These are phyloP conservation scores for Alaudala cheleensis DNA, from an alignment of 2,113 vertebrate genomes.

Conservation along the genomic window DNA sequence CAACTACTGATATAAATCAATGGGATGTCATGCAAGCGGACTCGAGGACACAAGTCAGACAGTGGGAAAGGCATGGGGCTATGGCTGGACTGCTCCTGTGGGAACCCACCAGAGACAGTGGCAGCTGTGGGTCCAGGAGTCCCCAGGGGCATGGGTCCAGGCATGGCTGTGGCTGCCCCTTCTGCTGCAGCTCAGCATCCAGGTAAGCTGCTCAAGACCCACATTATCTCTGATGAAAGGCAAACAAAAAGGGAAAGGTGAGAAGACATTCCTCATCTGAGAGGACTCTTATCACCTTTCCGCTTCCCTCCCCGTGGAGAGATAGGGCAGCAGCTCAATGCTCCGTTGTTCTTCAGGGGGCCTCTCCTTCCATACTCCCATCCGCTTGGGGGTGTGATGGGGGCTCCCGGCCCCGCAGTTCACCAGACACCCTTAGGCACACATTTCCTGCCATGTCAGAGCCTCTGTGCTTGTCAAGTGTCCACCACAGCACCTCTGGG, in stretches of 20 bases:
- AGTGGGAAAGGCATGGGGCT: background rate
- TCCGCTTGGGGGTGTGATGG: accelerated
- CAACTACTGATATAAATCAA: background rate
- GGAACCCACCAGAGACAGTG: background rate
- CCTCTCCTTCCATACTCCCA: background rate
- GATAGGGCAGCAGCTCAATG: slow-evolving; percentile 70
- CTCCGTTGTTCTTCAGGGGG: slow-evolving; percentile 66
- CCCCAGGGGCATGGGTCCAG: accelerated
- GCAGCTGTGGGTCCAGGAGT: accelerated
- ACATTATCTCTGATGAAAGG: slow-evolving; percentile 61
- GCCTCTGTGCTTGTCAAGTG: accelerated
- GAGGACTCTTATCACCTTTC: slow-evolving; percentile 71
- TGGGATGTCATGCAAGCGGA: background rate
- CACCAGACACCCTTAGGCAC: background rate
- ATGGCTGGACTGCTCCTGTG: background rate
- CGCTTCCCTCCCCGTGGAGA: slow-evolving; percentile 63
- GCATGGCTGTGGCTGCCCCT: background rate
- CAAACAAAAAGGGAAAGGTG: slow-evolving; percentile 69
- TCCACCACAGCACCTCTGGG: background rate
- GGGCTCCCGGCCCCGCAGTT: accelerated
- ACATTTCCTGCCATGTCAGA: accelerated
- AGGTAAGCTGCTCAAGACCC: background rate
- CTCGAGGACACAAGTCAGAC: accelerated
- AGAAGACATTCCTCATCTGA: slow-evolving; percentile 70
- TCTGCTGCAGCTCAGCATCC: background rate